phyloP scores from a whole-genome alignment of 2,113 vertebrate genomes.

The Numida meleagris region DNA sequence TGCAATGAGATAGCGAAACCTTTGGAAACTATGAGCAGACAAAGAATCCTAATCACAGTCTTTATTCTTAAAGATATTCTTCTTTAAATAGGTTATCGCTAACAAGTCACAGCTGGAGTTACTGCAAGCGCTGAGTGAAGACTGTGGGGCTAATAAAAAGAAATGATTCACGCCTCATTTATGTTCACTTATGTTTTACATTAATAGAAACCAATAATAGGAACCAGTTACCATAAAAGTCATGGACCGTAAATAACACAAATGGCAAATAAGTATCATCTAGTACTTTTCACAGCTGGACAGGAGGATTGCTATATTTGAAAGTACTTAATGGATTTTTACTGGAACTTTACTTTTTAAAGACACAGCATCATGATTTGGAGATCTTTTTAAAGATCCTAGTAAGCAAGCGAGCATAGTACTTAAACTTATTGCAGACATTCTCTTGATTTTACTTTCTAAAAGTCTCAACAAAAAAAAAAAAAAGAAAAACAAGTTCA shows the following conservation, averaged over 20 bases:
- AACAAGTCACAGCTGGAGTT: conserved; percentile 86
- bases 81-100: conserved; percentile 85
- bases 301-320: conserved; percentile 83
- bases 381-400: background rate
- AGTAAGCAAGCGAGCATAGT: background rate
- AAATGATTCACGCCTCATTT: conserved; percentile 94
- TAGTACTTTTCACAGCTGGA: conserved; percentile 88
- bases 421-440: background rate
- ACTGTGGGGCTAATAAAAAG: conserved; percentile 90
- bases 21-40: conserved; percentile 65
- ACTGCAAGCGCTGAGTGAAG: conserved; percentile 77
- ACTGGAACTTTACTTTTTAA: conserved; percentile 84
- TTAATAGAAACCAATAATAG: conserved; percentile 97
- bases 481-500: background rate
- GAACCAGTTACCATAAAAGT: conserved; percentile 94
- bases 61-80: conserved; percentile 76
- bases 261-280: conserved; percentile 92
- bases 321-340: conserved; percentile 85
- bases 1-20: conserved; percentile 48
- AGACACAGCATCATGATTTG: conserved; percentile 60
- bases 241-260: conserved; percentile 95
- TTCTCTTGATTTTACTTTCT: background rate
- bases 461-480: background rate
- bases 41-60: conserved; percentile 70
- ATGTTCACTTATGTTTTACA: conserved; percentile 97